Base-by-base conservation (phyloP, 2,888 invertebrate species). In the Enchytraeus crypticus region DNA sequence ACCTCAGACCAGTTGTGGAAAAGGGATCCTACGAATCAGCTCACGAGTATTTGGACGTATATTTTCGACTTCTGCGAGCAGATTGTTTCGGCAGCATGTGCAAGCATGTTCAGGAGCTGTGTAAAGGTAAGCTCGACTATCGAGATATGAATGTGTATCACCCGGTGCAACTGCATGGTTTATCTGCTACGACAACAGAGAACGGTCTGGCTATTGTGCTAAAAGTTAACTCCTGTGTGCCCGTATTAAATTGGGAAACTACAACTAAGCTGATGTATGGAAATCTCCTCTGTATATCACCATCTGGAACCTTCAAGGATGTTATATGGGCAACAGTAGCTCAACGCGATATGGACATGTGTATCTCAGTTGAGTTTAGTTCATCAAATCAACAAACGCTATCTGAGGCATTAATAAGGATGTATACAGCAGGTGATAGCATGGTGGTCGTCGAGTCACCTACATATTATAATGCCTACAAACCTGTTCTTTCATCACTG, bases 401-500 rank as follows among this genome's bases (percentile, higher is more conserved):
- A 23, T 18, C 33, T 18, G 57, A 56, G 3, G 51, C 49, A 32
- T 45, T 65, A 18, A 34, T 47, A 8, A n/a, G 23, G 4, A 53
- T 65, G 3, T n/a, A 26, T 14, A 34, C 32, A 18, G 38, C 49
- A 5, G 49, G 30, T 27, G 51, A 38, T 4, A 32, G 56, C 4
- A 53, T 38, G 3, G 38, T 84, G 0, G 86, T 89, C 86, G 83
- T 87, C 2, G 88, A 88, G 73, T 85, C 87, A 60, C 85, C 84
- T 57, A 84, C 86, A 0, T 89, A 86, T 74, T 88, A 89, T 72
- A 88, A 88, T 71, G 87, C 88, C 0, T 89, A 89, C 71, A 83
- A 85, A 64, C 84, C 86, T 70, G 87, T 88, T 0, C 79, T 88
- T 57, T 83, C 82, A 67, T 86, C 85, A n/a, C 73, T 90, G 23